phyloP scores from a whole-genome alignment of 2,888 invertebrate species.

The Drosophila subsilvestris region DNA sequence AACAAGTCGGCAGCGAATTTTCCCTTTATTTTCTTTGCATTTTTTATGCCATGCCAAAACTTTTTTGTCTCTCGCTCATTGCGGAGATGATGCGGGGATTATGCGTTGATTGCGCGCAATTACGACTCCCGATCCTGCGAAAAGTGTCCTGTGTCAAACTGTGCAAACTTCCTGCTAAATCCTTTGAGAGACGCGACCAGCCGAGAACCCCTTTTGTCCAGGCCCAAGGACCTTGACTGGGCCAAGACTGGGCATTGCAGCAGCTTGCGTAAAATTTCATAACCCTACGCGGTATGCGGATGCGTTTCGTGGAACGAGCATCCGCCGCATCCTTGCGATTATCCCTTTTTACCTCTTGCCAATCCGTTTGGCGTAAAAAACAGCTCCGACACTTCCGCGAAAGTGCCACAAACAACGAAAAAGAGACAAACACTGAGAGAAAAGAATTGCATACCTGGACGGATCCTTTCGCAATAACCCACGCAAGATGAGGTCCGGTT shows the following conservation, averaged over 20 bases:
- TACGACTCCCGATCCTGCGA: conserved; percentile 43
- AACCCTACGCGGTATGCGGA: conserved; percentile 59
- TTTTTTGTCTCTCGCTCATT: conserved; percentile 40
- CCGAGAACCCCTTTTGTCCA: conserved; percentile 57
- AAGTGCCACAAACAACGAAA: conserved; percentile 42
- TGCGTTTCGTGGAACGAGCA: conserved; percentile 51
- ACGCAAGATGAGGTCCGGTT: conserved; percentile 58
- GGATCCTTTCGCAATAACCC: conserved; percentile 59
- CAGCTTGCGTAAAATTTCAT: conserved; percentile 80
- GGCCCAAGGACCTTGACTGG: conserved; percentile 44
- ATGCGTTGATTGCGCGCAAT: conserved; percentile 72
- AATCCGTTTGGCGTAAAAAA: conserved; percentile 78
- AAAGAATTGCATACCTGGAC: conserved; percentile 24
- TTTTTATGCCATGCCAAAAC: conserved; percentile 30
- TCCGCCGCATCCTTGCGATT: conserved; percentile 22
- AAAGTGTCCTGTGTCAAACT: not conserved
- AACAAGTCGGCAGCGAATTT: conserved; percentile 32
- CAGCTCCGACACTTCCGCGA: conserved; percentile 53
- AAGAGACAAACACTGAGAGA: conserved; percentile 12
- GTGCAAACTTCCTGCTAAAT: conserved; percentile 64
- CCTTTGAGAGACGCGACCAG: conserved; percentile 55
- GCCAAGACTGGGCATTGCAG: conserved; percentile 23
- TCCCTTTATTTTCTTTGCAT: conserved; percentile 2
- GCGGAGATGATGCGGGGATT: conserved; percentile 70
- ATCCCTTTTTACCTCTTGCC: conserved; percentile 77